phyloP scores from a whole-genome alignment of 1,140 invertebrate species.

The Babylonia areolata region DNA sequence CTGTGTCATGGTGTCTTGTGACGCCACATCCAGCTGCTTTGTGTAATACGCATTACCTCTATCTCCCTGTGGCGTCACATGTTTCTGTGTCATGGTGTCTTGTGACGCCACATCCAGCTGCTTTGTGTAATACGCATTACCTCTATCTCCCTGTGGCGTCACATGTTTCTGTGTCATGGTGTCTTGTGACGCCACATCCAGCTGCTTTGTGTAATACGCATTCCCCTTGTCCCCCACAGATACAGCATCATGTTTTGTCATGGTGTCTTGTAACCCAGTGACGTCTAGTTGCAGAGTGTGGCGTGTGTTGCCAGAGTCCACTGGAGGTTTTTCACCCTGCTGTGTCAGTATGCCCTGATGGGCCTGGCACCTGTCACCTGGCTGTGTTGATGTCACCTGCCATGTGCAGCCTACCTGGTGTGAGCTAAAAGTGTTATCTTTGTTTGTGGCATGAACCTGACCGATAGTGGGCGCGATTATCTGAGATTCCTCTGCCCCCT shows the following conservation, averaged over 20 bases:
- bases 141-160: conserved; percentile 17
- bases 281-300: conserved; percentile 18
- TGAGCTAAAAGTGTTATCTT: not conserved
- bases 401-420: conserved; percentile 8
- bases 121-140: conserved; percentile 32
- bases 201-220: not conserved
- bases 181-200: conserved; percentile 31
- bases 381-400: not conserved
- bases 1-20: conserved; percentile 20
- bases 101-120: not conserved
- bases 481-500: not conserved
- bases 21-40: conserved; percentile 31
- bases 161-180: conserved; percentile 18
- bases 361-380: too few relatives aligned
- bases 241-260: not conserved
- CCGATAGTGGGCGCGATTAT: not conserved
- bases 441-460: not conserved
- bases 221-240: not conserved
- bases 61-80: not conserved
- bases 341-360: not conserved
- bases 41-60: conserved; percentile 28
- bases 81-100: not conserved
- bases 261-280: not conserved
- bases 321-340: not conserved
- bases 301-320: not conserved